These are phyloP conservation scores for Petroica traversi DNA, from an alignment of 2,113 vertebrate genomes.

Conservation along the genomic window DNA sequence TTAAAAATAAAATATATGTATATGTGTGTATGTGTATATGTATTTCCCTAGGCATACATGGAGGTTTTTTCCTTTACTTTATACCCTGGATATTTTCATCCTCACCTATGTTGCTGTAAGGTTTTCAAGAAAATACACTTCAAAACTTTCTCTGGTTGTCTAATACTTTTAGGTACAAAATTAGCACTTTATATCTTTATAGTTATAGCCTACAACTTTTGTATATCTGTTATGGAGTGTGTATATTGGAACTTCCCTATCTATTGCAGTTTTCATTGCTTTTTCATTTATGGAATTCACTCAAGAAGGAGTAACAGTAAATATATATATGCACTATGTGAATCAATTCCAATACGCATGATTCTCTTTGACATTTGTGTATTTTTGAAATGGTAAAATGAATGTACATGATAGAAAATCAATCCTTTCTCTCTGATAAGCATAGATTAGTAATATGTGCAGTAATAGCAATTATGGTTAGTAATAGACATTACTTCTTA, in stretches of 20 bases:
- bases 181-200: neutral
- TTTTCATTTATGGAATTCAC: neutral
- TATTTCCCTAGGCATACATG: neutral
- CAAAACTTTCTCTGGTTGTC: neutral
- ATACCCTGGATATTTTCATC: neutral
- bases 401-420: neutral
- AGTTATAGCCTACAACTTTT: neutral
- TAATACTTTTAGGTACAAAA: neutral
- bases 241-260: neutral
- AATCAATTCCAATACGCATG: neutral
- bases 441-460: neutral
- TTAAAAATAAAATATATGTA: neutral
- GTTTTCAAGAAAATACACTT: neutral
- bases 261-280: neutral
- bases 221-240: neutral
- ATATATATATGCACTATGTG: neutral
- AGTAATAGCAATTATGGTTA: neutral
- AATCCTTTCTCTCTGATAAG: neutral
- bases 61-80: neutral
- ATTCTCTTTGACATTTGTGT: neutral
- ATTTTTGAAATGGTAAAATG: neutral
- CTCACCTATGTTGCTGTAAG: neutral
- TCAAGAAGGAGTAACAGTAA: neutral
- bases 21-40: neutral
- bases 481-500: neutral